These are phyloP conservation scores for Fregata magnificens DNA, from an alignment of 2,113 vertebrate genomes.

Conservation along the genomic window DNA sequence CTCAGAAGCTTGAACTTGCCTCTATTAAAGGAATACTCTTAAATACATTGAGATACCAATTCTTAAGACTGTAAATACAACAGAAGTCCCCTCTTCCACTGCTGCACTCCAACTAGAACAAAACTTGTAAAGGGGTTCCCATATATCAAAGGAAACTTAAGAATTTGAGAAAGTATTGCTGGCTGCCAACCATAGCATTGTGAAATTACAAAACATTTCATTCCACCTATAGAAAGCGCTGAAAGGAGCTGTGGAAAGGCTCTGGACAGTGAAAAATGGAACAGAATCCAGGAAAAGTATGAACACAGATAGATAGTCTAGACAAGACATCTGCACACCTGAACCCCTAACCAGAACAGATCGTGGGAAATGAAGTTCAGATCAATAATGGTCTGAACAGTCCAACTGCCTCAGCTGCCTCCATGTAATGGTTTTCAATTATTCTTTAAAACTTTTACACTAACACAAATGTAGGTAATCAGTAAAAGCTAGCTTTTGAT, in stretches of 20 bases:
- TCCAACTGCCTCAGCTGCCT: neutral
- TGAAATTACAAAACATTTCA: neutral
- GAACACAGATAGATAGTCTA: neutral
- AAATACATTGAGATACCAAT: neutral
- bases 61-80: neutral
- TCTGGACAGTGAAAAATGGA: rapidly evolving
- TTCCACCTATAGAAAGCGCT: neutral
- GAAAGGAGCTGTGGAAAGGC: neutral
- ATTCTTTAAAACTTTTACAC: neutral
- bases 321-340: neutral
- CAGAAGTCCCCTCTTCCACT: neutral
- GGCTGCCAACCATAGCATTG: neutral
- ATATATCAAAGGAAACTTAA: neutral
- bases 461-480: neutral
- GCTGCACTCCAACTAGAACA: no score
- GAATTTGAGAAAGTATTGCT: neutral
- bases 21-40: neutral
- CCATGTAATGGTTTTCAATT: neutral
- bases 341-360: no score
- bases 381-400: neutral
- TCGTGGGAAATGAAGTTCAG: rapidly evolving
- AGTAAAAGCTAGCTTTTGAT: neutral
- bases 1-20: rapidly evolving
- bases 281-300: neutral
- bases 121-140: neutral